These are phyloP conservation scores for Anniella stebbinsi DNA, from an alignment of 2,797 vertebrate genomes.

Conservation along the genomic window DNA sequence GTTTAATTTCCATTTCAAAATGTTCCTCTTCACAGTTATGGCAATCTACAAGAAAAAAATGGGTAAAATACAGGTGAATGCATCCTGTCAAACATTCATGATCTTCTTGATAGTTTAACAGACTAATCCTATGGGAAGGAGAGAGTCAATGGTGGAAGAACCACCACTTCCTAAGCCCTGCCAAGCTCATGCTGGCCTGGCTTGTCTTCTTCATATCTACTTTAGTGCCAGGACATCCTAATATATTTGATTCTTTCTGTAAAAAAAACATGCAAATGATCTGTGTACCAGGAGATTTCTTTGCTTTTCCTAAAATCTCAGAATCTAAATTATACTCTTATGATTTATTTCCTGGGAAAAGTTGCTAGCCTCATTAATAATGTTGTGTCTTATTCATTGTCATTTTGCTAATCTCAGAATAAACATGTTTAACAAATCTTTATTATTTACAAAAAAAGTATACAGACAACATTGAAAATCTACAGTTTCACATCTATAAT, in stretches of 20 bases:
- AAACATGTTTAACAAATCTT: not conserved
- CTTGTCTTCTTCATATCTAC: not conserved
- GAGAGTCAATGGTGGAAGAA: not conserved
- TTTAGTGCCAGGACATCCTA: not conserved
- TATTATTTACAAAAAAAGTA: not conserved
- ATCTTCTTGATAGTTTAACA: constrained; percentile 1
- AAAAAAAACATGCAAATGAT: not conserved
- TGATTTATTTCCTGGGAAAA: not conserved
- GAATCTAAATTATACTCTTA: not conserved
- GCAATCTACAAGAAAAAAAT: constrained; percentile 77
- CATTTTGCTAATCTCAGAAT: not conserved
- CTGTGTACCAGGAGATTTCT: not conserved
- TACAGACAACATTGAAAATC: too few species aligned
- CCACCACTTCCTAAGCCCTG: not conserved
- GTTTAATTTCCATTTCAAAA: constrained; percentile 74
- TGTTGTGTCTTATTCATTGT: not conserved
- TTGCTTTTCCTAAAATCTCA: not conserved
- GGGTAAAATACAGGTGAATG: constrained; percentile 57
- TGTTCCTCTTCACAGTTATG: constrained; percentile 73
- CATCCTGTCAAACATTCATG: constrained; percentile 42
- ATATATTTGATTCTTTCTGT: not conserved
- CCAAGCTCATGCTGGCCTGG: not conserved
- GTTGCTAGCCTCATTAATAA: not conserved
- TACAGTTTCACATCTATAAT: too few species aligned
- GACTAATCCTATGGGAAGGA: not conserved